Percentiles rank a stretch among this genome's conserved stretches.
Evolutionary conservation across 2,888 invertebrate species (phyloP).

Genomic region (Galerucella calmariensis): DNA sequence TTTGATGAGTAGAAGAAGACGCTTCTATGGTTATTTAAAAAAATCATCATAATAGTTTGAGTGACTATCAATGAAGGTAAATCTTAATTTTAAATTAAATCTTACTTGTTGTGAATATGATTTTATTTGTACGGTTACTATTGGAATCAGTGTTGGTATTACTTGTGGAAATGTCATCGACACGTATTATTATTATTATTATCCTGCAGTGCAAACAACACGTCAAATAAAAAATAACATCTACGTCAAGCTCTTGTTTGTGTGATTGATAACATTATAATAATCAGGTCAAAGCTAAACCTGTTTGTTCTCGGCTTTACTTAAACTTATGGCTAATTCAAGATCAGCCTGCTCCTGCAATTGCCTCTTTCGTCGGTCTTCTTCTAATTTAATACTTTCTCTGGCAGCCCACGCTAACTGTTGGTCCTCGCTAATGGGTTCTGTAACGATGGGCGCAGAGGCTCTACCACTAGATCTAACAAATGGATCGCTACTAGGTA

Average conservation of each 20-base stretch:
- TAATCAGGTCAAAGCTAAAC: constrained; percentile 38
- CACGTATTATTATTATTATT: background rate
- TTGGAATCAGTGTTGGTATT: background rate
- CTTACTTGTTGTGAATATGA: no score
- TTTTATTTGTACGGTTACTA: background rate
- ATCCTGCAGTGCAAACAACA: constrained; percentile 28
- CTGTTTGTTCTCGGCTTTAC: constrained; percentile 65
- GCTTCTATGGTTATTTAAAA: background rate
- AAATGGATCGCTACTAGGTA: constrained; percentile 55
- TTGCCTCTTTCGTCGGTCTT: constrained; percentile 68
- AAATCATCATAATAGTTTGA: no score
- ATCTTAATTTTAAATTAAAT: no score
- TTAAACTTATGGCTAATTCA: constrained; percentile 77
- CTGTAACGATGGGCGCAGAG: constrained; percentile 54
- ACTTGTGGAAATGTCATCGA: background rate
- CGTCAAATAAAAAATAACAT: constrained; percentile 24
- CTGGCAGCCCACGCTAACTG: constrained; percentile 81
- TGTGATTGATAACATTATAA: constrained; percentile 33
- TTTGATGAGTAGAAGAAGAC: no score
- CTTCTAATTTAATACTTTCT: constrained; percentile 74
- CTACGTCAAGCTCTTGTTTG: constrained; percentile 38
- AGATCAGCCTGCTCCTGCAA: constrained; percentile 78
- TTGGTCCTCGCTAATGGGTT: constrained; percentile 71
- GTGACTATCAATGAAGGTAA: no score
- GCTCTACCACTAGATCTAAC: constrained; percentile 58